These are phyloP conservation scores for Xenops minutus DNA, from an alignment of 2,797 vertebrate species.

Conservation along the genomic window DNA sequence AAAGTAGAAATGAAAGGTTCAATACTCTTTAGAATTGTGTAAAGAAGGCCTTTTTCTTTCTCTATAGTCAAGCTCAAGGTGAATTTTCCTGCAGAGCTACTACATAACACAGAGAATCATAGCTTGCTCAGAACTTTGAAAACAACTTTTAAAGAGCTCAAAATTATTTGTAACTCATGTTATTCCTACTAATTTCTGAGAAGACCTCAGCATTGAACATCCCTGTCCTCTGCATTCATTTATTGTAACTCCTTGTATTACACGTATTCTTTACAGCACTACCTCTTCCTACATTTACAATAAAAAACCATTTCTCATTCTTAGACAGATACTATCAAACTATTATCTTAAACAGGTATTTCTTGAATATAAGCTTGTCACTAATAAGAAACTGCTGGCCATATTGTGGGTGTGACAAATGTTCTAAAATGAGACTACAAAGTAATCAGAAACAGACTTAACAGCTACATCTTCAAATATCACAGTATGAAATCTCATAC, in stretches of 20 bases:
- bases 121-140: background rate
- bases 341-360: constrained; percentile 43
- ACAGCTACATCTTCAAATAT: background rate
- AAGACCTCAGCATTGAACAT: background rate
- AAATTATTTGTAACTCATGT: background rate
- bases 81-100: background rate
- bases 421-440: constrained; percentile 7
- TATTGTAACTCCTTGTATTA: background rate
- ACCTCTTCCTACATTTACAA: constrained; percentile 2
- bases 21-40: background rate
- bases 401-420: background rate
- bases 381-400: background rate
- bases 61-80: background rate
- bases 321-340: constrained; percentile 24
- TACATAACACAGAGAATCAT: background rate
- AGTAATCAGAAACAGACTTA: constrained; percentile 9
- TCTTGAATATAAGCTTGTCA: constrained; percentile 18
- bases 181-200: background rate
- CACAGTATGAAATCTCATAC: background rate
- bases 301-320: background rate
- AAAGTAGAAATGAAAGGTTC: background rate
- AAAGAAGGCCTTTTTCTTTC: background rate
- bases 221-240: background rate
- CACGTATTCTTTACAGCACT: background rate
- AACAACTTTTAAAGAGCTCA: background rate